Base-by-base conservation (phyloP, 2,888 invertebrate genomes). In the Coelinius sp. region DNA sequence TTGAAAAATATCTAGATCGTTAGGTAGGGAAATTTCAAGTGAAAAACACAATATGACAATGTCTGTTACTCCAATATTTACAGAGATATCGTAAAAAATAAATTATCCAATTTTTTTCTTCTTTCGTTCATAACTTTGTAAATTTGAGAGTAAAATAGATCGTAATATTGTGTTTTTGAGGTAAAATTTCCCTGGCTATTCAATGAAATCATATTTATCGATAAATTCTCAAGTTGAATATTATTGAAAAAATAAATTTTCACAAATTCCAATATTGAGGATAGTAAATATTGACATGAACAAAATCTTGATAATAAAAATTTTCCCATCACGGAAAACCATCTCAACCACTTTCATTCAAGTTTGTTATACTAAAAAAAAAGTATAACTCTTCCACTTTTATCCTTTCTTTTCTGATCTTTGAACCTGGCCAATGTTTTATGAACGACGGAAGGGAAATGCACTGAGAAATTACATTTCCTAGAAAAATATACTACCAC, bases 401-500 rank as follows among this genome's bases (percentile, higher is more conserved):
- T 59, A 59, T 35, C 17, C 31, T 20, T 49, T 64, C 17, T 52
- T 41, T 64, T 64, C 52, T 64, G 64, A 65, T 67, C 62, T 67
- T 66, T 46, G 67, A 59, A 67, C 67, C 22, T 24, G 46, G 46
- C 46, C 71, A 63, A 71, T 68, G 67, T 71, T 71, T 71, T 71
- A 71, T 71, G 71, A 71, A 71, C 59, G 71, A 24, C 46, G 65
- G 24, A 44, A 68, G 59, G 59, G 63, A 41, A 53, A 59, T 27
- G 49, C 35, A 35, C 35, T 35, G 22, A 35, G 56, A 71, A 71
- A 71, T 71, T 71, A 71, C 62, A 71, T 71, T 71, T 71, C 67
- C 31, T 22, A 67, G 71, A 49, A 67, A 71, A 66, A 67, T 71
- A 67, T 70, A 70, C 65, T 65, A 59, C 59, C 35, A 59, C 59